Conservation (phyloP, 2,113 vertebrate genomes). For the Lamprotornis superbus region DNA sequence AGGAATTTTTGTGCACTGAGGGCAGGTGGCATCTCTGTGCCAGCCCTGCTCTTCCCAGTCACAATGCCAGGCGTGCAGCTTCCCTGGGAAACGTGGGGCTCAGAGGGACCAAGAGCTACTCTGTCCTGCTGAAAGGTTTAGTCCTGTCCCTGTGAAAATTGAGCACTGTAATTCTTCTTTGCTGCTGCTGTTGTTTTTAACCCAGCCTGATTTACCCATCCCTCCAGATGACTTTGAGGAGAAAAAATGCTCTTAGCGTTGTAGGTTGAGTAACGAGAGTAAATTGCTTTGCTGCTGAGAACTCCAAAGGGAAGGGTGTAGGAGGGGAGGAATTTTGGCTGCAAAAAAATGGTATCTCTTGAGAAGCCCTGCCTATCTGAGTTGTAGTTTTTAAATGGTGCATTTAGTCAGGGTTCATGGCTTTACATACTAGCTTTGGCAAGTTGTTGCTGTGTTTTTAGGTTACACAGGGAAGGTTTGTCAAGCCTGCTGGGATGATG, state of each 20-base stretch:
- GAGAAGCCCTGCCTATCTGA: slow-evolving; percentile 7
- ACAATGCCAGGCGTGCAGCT: neutral
- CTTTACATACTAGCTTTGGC: neutral
- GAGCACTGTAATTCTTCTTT: neutral
- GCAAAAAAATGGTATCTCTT: neutral
- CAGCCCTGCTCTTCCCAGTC: fast-evolving
- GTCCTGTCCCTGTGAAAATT: neutral
- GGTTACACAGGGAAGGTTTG: neutral
- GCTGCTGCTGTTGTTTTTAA: neutral
- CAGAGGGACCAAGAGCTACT: neutral
- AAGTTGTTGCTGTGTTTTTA: neutral
- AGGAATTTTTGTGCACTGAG: neutral
- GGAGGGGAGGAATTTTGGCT: slow-evolving; percentile 39
- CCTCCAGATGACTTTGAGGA: neutral
- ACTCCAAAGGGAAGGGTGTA: neutral
- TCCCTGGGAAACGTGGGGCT: neutral
- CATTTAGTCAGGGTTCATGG: neutral
- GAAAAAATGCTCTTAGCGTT: neutral
- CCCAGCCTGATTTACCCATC: neutral
- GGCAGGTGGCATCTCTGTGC: neutral
- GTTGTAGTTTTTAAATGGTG: neutral
- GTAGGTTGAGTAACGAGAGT: neutral
- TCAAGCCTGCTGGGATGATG: neutral
- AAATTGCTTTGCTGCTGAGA: slow-evolving; percentile 1
- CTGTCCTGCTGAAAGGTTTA: neutral